A percentile compares a stretch with the other conserved stretches of the same genome.
Evolutionary conservation across 1,140 invertebrate genomes (phyloP).

Genomic region (Nilaparvata lugens): DNA sequence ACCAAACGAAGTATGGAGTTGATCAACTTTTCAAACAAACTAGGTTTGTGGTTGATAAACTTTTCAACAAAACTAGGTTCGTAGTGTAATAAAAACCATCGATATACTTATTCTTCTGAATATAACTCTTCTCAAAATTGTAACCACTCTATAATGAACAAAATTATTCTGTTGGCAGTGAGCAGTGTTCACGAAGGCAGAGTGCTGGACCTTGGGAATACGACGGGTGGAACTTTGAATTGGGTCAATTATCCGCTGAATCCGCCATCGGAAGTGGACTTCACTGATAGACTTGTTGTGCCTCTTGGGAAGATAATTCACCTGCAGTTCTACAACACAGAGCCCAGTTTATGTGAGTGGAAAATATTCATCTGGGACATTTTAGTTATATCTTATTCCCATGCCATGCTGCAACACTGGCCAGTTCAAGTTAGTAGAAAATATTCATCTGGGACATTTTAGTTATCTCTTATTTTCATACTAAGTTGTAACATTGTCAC

Average conservation of each 20-base stretch:
- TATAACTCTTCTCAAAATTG: too few species aligned
- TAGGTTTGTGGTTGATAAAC: too few species aligned
- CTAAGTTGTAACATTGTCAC: too few species aligned
- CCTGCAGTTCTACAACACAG: slow-evolving; percentile 39
- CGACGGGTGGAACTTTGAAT: slow-evolving; percentile 34
- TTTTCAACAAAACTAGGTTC: too few species aligned
- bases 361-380: not conserved
- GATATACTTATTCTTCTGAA: too few species aligned
- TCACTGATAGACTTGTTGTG: slow-evolving; percentile 44
- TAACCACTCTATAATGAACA: too few species aligned
- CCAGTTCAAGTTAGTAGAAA: slow-evolving; percentile 20
- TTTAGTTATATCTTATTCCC: not conserved
- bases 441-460: too few species aligned
- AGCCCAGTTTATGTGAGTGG: slow-evolving; percentile 29
- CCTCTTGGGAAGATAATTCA: slow-evolving; percentile 47
- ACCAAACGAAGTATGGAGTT: too few species aligned
- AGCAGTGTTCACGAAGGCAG: slow-evolving; percentile 22
- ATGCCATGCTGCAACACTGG: too few species aligned
- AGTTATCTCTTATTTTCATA: too few species aligned
- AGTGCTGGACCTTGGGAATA: slow-evolving; percentile 21
- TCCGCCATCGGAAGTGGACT: slow-evolving; percentile 40
- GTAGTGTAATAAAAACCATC: too few species aligned
- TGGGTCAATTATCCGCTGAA: slow-evolving; percentile 46
- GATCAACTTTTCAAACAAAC: too few species aligned
- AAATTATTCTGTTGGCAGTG: slow-evolving; percentile 20